Evolutionary conservation across 2,888 invertebrate species (phyloP), one percentile per base, ranked within the genome.

Genomic region (Boloria selene): DNA sequence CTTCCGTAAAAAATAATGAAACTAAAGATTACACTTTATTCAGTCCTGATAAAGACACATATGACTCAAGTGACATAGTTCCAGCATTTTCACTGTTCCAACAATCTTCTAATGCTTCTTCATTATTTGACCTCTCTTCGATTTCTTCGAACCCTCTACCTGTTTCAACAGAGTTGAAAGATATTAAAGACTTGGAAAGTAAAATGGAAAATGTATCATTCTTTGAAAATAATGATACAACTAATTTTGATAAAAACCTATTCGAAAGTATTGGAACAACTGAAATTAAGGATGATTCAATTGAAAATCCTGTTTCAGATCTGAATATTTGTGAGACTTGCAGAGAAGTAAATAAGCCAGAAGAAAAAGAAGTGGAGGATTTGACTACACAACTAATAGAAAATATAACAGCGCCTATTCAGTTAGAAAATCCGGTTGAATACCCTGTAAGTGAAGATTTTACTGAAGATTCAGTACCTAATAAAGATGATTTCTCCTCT

Each of bases 351-450:
- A 82, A 77, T 51, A 79, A 80, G 64, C 77, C 81, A 0, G 87
- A 84, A 38, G 84, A 82, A 0, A 82, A 77, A 65, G 77, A 75
- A 65, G 68, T 70, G 5, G 84, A 87, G 53, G 82, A 88, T 73
- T 75, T 90, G 13, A 92, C 91, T 1, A 73, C 77, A 14, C 84
- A 91, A 56, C 70, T 92, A 13, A 90, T 91, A 60, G 88, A 90
- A 72, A 91, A 92, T 68, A 85, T 92, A 47, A 90, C 83, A 45
- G 82, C 90, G 3, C 88, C 84, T 2, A 86, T 91, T 72, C 88
- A 86, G 63, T 76, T 90, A n/a, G 80, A 78, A 0, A 88, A 91
- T 73, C 81, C 90, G 3, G 86, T 90, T 14, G 86, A 83, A 78
- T 85, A 78, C 3, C 79, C 81, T 4, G 68, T 88, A 1, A 70